Base-by-base conservation (phyloP, 2,797 vertebrate genomes). In the Menidia menidia region DNA sequence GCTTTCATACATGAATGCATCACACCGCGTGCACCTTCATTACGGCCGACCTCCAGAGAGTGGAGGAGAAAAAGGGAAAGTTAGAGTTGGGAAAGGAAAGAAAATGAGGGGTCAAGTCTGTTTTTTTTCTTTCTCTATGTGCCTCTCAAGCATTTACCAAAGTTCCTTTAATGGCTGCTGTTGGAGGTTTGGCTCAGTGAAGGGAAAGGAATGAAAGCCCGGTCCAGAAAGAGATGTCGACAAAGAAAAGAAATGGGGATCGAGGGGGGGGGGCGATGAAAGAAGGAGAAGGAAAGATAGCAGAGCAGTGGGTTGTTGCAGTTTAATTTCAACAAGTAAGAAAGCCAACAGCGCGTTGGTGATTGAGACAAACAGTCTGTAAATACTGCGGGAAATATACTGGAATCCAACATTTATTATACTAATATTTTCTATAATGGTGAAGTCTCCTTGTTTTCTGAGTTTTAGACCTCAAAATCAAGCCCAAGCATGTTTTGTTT, bases 11-110 rank as follows among this genome's bases (percentile, higher is more conserved):
- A 57, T 43, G 63, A 80, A 87, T 90, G 56, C n/a, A 19, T 25
- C 12, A 25, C 13, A 52, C 19, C 30, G 11, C 50, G 89, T 88
- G 87, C 81, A 89, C 69, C 35, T 83, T 87, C 89, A 89, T 86
- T 87, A 77, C 76, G 63, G 51, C 62, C 77, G 75, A 86, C 53
- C 60, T 58, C 61, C 3, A 47, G 61, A 75, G 66, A 75, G 41
- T 70, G 6, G 32, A 2, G 16, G 33, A 59, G 18, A 51, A 16
- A 51, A 41, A 31, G 43, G 67, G 44, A 56, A 30, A 56, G 41
- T 55, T 12, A 66, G 55, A 69, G 52, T 12, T 7, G 2, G 50
- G 4, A 12, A n/a, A 45, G 19, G n/a, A 35, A 12, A 0, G 4
- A 31, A 52, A 33, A 32, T 3, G 25, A 25, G 42, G 35, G 58